phyloP scores from a whole-genome alignment of 2,113 vertebrate species.

The Aythya baeri region DNA sequence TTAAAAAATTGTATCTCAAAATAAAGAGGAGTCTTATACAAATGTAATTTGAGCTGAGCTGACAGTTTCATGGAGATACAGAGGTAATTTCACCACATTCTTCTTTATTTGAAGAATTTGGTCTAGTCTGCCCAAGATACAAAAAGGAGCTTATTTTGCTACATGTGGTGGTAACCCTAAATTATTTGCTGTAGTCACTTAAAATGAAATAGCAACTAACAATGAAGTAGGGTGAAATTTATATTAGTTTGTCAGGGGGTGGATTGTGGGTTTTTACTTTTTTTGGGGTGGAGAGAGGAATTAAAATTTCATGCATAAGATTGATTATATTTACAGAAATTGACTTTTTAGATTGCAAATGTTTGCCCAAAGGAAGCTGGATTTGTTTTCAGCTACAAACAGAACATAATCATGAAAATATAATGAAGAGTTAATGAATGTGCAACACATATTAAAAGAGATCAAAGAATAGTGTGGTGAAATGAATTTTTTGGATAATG shows the following conservation, averaged over 20 bases:
- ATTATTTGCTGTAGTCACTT: not conserved
- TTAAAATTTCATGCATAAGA: conserved; percentile 63
- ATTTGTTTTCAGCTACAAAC: conserved; percentile 49
- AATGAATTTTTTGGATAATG: conserved; percentile 37
- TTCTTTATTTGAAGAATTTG: not conserved
- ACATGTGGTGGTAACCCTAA: not conserved
- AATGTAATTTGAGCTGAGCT: not conserved
- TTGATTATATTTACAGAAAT: conserved; percentile 69
- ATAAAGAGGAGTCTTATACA: too few species aligned
- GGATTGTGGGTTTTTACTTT: not conserved
- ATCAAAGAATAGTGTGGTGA: conserved; percentile 55
- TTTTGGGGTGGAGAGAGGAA: not conserved
- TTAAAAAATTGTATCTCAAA: not conserved
- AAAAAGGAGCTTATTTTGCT: not conserved
- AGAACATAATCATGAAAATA: conserved; percentile 71
- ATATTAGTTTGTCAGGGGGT: not conserved
- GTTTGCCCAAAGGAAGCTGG: conserved; percentile 59
- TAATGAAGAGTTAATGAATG: conserved; percentile 72
- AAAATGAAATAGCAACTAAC: not conserved
- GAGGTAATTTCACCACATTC: not conserved
- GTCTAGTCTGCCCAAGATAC: not conserved
- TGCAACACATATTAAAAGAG: conserved; percentile 25
- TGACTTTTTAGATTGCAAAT: conserved; percentile 61
- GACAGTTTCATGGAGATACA: not conserved
- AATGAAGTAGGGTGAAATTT: not conserved